Base-by-base conservation (phyloP, 2,888 invertebrate genomes). In the Drosophila tripunctata region DNA sequence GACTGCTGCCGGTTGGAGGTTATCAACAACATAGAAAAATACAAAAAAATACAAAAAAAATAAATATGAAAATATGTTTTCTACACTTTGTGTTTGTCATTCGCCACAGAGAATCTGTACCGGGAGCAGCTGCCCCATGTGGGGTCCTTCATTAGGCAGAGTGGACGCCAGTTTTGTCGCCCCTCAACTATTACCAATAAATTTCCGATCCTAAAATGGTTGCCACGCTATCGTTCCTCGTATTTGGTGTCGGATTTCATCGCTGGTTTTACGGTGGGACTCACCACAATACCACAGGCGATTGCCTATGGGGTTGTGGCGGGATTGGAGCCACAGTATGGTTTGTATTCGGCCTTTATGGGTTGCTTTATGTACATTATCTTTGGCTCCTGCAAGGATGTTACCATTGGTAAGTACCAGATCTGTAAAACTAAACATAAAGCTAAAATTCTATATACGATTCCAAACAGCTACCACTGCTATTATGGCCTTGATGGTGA, bases 331-430 rank as follows among this genome's bases (percentile, higher is more conserved):
- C 93, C 94, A 43, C 91, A 91, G 94, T 97, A 97, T 92, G 98
- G 98, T 0, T 93, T 98, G 3, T 98, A 98, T 92, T 97, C 98
- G 1, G 96, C 97, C 0, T 98, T 98, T 92, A 96, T 98, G 95
- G 97, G 97, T 1, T 97, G 97, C 91, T 97, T 98, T 92, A 94
- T 97, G 35, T 98, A 98, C 92, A 94, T 96, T 12, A 92, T 97
- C 60, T 95, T 98, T 88, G 98, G 98, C 3, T 97, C 97, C 60
- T 95, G 95, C 82, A 96, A 96, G 89, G 95, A 96, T 88, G 94
- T 95, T 0, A 95, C 96, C 40, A 95, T 96, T 45, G 96, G 98
- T 91, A 85, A 75, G 77, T 24, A 5, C 21, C 4, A 21, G 8
- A 22, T 41, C 15, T 10, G n/a, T n/a, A n/a, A n/a, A 1, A 15